Evolutionary conservation across 2,797 vertebrate genomes (phyloP).

Genomic region (Sternarchorhynchus goeldii): DNA sequence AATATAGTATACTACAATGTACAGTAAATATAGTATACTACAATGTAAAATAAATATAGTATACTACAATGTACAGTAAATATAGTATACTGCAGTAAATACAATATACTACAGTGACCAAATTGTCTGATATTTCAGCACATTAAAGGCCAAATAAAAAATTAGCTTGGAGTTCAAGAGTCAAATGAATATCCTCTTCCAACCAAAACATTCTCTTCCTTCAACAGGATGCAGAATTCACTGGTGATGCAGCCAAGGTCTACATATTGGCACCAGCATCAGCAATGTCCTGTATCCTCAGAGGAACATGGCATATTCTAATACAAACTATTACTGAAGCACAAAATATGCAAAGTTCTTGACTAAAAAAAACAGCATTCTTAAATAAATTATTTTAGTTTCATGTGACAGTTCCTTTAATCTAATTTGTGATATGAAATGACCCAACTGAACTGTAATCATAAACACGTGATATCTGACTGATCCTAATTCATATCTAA

Average conservation of each 20-base stretch:
- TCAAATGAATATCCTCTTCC: no score
- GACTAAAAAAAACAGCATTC: neutral
- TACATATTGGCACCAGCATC: no score
- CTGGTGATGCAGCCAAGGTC: neutral
- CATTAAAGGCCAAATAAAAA: slow-evolving; percentile 22
- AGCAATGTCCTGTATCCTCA: neutral
- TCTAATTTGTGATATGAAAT: slow-evolving; percentile 36
- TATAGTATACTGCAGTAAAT: no score
- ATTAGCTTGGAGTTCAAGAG: no score
- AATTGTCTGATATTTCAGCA: slow-evolving; percentile 10
- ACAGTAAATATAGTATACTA: no score
- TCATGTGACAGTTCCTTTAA: neutral
- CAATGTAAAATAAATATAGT: no score
- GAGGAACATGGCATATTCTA: neutral
- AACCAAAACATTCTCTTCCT: slow-evolving; percentile 26
- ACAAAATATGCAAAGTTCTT: neutral
- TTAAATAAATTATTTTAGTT: slow-evolving; percentile 1
- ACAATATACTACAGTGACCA: neutral
- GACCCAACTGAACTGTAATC: slow-evolving; percentile 18
- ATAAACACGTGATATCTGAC: slow-evolving; percentile 48
- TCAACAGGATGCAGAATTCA: slow-evolving; percentile 31
- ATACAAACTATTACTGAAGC: no score
- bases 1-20: no score
- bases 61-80: no score
- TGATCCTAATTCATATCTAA: slow-evolving; percentile 58